Conservation (phyloP, 2,797 vertebrate genomes). For the Rhincodon typus region DNA sequence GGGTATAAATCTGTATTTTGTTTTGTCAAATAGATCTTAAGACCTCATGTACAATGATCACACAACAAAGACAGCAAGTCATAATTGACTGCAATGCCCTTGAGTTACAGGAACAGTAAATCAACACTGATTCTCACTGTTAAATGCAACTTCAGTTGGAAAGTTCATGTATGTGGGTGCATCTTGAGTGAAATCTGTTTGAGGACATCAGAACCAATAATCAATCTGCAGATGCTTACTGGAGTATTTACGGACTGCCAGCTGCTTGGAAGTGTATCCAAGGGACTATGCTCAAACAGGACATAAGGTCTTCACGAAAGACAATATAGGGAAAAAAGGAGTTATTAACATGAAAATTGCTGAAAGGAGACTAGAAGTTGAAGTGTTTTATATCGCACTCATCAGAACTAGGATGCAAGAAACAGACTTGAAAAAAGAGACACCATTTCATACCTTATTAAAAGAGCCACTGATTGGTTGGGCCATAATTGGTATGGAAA, state of each 20-base stretch:
- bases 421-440: too few species aligned
- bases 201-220: neutral
- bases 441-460: too few species aligned
- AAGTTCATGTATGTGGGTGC: neutral
- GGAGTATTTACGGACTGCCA: neutral
- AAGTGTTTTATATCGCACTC: too few species aligned
- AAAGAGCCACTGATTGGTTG: too few species aligned
- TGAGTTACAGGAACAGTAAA: neutral
- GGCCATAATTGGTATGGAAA: too few species aligned
- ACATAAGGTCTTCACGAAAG: neutral
- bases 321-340: neutral
- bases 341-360: neutral
- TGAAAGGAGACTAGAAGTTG: too few species aligned
- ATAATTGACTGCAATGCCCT: neutral
- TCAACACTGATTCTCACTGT: neutral
- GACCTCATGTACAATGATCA: neutral
- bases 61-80: neutral
- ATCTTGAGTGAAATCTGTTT: neutral
- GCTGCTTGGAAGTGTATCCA: neutral
- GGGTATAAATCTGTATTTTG: neutral
- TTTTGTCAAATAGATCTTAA: neutral
- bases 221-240: neutral
- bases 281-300: neutral
- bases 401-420: too few species aligned
- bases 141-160: neutral